Conservation (phyloP, 2,113 vertebrate species). For the Lepus europaeus region DNA sequence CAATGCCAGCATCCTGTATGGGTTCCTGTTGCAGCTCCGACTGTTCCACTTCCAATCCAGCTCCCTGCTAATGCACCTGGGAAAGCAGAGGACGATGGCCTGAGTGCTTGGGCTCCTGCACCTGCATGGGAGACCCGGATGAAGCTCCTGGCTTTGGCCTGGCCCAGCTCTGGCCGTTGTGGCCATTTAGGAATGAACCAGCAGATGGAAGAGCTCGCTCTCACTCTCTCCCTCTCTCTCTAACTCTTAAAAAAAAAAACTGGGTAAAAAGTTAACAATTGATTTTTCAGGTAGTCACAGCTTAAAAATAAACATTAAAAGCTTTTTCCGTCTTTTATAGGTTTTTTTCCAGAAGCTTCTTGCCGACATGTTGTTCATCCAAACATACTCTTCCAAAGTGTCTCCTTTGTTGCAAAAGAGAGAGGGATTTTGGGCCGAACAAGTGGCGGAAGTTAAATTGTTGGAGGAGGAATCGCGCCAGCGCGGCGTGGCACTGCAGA, state of each 20-base stretch:
- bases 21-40: too few species aligned
- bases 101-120: too few species aligned
- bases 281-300: background rate
- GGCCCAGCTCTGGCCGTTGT: too few species aligned
- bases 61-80: too few species aligned
- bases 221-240: too few species aligned
- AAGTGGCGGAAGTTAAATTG: slow-evolving; percentile 84
- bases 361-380: slow-evolving; percentile 84
- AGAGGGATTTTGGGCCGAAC: slow-evolving; percentile 82
- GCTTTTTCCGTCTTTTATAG: slow-evolving; percentile 81
- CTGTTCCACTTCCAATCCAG: too few species aligned
- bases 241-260: background rate
- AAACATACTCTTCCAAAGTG: slow-evolving; percentile 84
- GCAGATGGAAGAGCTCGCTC: too few species aligned
- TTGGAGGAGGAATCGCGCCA: slow-evolving; percentile 87
- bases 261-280: background rate
- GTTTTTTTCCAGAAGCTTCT: slow-evolving; percentile 90
- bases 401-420: slow-evolving; percentile 84
- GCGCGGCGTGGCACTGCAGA: slow-evolving; percentile 86
- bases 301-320: slow-evolving; percentile 34
- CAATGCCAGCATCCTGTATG: too few species aligned
- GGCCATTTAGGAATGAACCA: too few species aligned
- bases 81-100: too few species aligned
- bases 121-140: too few species aligned
- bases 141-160: too few species aligned